A percentile compares a stretch with the other conserved stretches of the same genome.
These are phyloP conservation scores for Palloptera scutellata DNA, from an alignment of 2,888 invertebrate genomes.

Conservation along the genomic window DNA sequence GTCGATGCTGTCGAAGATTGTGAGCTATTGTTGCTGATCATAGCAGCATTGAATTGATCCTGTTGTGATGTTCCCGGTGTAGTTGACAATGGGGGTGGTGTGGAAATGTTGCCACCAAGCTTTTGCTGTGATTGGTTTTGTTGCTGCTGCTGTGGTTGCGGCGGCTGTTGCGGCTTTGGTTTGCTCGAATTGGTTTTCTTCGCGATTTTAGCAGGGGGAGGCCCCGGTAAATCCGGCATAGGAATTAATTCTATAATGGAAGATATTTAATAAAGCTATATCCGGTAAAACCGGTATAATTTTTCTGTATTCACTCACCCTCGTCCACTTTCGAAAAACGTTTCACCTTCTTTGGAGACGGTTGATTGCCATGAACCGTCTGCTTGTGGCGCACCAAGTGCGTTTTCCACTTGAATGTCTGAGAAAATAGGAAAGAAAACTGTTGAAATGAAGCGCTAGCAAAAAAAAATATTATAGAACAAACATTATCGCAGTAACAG, in stretches of 20 bases:
- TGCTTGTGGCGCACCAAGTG: slow-evolving; percentile 64
- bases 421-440: slow-evolving; percentile 3
- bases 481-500: slow-evolving; percentile 62
- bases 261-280: background rate
- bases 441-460: background rate
- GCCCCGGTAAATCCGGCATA: slow-evolving; percentile 60
- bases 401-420: slow-evolving; percentile 64
- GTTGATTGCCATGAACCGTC: slow-evolving; percentile 60
- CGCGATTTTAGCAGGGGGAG: slow-evolving; percentile 61
- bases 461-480: background rate
- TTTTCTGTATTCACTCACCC: slow-evolving; percentile 47
- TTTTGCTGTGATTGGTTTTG: slow-evolving; percentile 43
- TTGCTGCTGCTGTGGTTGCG: slow-evolving; percentile 35
- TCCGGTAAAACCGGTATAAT: background rate
- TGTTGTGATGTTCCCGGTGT: slow-evolving; percentile 60
- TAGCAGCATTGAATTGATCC: slow-evolving; percentile 59
- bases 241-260: slow-evolving; percentile 52
- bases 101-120: slow-evolving; percentile 53
- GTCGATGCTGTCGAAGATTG: slow-evolving; percentile 61
- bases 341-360: slow-evolving; percentile 60
- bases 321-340: slow-evolving; percentile 61
- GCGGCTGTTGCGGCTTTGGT: slow-evolving; percentile 52
- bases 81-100: slow-evolving; percentile 60
- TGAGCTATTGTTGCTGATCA: slow-evolving; percentile 61
- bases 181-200: slow-evolving; percentile 61